These are phyloP conservation scores for Callipepla californica DNA, from an alignment of 2,113 vertebrate genomes.

Conservation along the genomic window DNA sequence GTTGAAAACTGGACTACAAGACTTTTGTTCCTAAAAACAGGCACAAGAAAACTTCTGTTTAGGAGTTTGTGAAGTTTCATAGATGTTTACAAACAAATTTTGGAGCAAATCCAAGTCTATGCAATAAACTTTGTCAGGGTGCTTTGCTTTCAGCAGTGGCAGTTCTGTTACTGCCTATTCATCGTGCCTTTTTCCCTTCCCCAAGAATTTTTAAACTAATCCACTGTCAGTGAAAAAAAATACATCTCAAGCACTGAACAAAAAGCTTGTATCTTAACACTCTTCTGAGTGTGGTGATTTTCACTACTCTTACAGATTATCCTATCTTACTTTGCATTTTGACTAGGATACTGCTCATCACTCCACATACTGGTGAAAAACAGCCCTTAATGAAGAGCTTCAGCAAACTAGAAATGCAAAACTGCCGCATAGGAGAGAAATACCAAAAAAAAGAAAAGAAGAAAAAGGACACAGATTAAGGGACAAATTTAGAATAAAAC, in stretches of 20 bases:
- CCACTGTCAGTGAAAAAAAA: constrained; percentile 37
- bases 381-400: background rate
- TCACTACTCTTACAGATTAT: constrained; percentile 28
- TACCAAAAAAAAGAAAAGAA: background rate
- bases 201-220: background rate
- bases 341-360: background rate
- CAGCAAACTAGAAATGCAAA: background rate
- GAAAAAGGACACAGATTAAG: background rate
- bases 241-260: constrained; percentile 11
- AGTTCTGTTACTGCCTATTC: background rate
- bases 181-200: background rate
- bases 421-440: background rate
- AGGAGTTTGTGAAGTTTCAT: background rate
- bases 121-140: background rate
- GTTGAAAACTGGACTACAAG: background rate
- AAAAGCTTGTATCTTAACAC: constrained; percentile 34
- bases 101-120: background rate
- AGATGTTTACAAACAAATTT: background rate
- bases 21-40: background rate
- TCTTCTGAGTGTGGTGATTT: constrained; percentile 44
- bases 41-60: background rate
- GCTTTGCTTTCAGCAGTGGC: background rate
- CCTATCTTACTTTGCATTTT: constrained; percentile 35
- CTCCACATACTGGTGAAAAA: background rate
- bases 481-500: background rate